phyloP scores from a whole-genome alignment of 53 echinoderm and acorn worm species.

The Mesocentrotus franciscanus region DNA sequence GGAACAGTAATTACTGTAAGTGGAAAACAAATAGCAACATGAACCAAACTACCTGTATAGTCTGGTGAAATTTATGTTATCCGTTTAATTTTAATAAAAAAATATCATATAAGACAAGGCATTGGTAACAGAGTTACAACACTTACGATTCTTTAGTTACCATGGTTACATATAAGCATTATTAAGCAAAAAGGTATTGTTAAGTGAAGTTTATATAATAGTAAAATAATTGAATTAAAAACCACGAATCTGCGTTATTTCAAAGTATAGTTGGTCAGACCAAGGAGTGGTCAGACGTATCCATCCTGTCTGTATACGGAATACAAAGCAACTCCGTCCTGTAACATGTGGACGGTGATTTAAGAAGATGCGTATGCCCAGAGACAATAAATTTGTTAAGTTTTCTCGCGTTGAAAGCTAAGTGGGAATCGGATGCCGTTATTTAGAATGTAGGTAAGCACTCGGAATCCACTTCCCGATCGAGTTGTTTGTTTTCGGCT shows the following conservation, averaged over 20 bases:
- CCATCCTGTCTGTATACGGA: background rate
- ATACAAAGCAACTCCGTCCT: background rate
- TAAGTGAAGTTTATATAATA: background rate
- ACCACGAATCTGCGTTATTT: background rate
- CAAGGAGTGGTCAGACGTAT: background rate
- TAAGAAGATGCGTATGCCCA: conserved; percentile 38
- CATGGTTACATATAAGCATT: too few species aligned
- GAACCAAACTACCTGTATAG: too few species aligned
- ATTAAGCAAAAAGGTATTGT: background rate
- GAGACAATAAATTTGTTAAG: conserved; percentile 61
- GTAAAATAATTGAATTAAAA: background rate
- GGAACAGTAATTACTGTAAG: too few species aligned
- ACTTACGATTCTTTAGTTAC: too few species aligned
- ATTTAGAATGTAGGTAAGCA: conserved; percentile 61
- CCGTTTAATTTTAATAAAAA: too few species aligned
- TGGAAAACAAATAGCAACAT: too few species aligned
- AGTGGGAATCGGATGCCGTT: conserved; percentile 52
- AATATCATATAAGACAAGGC: too few species aligned
- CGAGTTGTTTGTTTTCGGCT: conserved; percentile 66
- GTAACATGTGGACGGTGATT: background rate
- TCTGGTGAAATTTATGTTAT: too few species aligned
- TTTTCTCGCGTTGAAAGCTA: conserved; percentile 57
- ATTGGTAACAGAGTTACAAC: too few species aligned
- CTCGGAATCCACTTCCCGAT: conserved; percentile 56
- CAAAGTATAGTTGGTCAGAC: background rate